phyloP scores from a whole-genome alignment of 2,113 vertebrate genomes.

The Alethe castanea region DNA sequence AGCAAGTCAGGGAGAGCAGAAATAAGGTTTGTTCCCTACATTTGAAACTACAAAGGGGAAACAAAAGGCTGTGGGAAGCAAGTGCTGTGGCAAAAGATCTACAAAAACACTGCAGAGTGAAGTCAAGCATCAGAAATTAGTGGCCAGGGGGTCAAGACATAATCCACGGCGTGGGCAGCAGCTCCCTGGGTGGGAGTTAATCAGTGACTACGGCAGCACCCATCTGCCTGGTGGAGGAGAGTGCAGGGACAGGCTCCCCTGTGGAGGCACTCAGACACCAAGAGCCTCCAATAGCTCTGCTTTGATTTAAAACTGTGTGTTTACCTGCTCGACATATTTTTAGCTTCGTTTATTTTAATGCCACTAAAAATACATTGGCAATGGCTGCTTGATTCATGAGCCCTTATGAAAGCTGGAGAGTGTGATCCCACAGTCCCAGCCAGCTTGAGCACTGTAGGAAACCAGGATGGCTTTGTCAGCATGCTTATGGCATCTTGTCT shows the following conservation, averaged over 20 bases:
- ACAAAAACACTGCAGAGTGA: neutral
- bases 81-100: neutral
- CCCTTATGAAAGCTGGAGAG: neutral
- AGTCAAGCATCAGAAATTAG: constrained; percentile 25
- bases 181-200: neutral
- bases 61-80: neutral
- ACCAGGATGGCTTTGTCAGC: rapidly evolving
- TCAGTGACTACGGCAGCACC: neutral
- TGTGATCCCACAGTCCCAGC: neutral
- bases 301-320: neutral
- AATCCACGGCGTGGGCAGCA: neutral
- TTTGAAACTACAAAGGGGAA: neutral
- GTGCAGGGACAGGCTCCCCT: neutral
- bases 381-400: neutral
- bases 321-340: neutral
- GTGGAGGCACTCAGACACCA: neutral
- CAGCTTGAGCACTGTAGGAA: rapidly evolving
- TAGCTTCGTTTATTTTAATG: neutral
- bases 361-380: neutral
- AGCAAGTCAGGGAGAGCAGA: neutral
- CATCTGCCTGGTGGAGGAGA: neutral
- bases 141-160: neutral
- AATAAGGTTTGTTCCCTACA: neutral
- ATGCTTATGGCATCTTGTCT: neutral
- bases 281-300: neutral